phyloP scores from a whole-genome alignment of 30 jellyfish, hydroid and myxozoan genomes.

The Aurelia aurita complex sp. Pacific region DNA sequence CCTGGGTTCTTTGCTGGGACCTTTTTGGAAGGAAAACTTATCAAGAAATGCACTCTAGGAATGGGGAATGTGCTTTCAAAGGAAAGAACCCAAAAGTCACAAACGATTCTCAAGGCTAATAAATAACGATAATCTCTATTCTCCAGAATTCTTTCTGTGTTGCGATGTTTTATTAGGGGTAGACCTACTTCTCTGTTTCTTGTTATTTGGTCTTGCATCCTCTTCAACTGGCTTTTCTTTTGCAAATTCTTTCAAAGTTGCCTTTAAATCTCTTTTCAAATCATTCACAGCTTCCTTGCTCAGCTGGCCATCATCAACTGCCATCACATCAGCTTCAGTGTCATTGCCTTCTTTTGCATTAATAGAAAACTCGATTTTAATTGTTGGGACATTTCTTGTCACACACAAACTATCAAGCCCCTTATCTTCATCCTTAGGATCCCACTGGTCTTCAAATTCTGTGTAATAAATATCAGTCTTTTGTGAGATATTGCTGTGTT shows the following conservation, averaged over 20 bases:
- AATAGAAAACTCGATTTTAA: slow-evolving; percentile 4
- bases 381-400: slow-evolving; percentile 62
- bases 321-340: not conserved
- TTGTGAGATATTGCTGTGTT: slow-evolving; percentile 21
- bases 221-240: not conserved
- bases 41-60: no score
- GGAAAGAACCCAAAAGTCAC: no score
- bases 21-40: no score
- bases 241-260: slow-evolving; percentile 20
- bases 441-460: slow-evolving; percentile 54
- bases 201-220: not conserved
- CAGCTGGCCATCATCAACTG: not conserved
- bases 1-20: no score
- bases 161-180: not conserved
- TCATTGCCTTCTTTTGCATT: not conserved
- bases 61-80: no score
- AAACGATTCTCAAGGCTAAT: no score
- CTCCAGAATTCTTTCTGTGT: not conserved
- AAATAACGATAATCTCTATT: no score
- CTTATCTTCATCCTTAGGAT: slow-evolving; percentile 41
- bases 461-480: slow-evolving; percentile 46
- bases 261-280: slow-evolving; percentile 14
- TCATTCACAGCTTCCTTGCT: slow-evolving; percentile 11
- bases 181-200: not conserved
- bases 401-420: slow-evolving; percentile 62